Evolutionary conservation across 2,113 vertebrate genomes (phyloP), one percentile per base, ranked within the genome.

Genomic region (Motacilla tschutschensis): DNA sequence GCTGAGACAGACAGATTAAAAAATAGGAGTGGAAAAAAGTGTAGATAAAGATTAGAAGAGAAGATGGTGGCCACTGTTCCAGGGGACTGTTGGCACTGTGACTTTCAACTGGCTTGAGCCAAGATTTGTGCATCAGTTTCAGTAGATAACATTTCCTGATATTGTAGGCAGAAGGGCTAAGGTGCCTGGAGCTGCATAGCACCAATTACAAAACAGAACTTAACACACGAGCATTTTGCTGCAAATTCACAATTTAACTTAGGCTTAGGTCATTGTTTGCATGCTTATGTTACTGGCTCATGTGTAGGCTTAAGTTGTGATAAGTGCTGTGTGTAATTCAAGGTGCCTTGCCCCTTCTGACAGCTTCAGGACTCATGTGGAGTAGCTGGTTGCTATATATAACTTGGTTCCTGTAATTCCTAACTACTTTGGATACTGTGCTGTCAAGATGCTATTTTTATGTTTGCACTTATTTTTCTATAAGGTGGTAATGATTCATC

Each of bases 381-480:
- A 75, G 8, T 17, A 79, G 16, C 33, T 41, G 41, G 41, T 47
- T 79, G 15, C 79, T 85, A 29, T 74, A 59, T 87, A 78, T 74
- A 91, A 43, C 44, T 54, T 50, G 10, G 17, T 58, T 84, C 55
- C 8, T 62, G 59, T 83, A 79, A 88, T 76, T 81, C 33, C 51
- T 90, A 44, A 35, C 63, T 4, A 6, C 63, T 83, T 78, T 79
- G 63, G 43, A 40, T 46, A 25, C 38, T 3, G 2, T 65, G 47
- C n/a, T 79, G 11, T 69, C 66, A 81, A 84, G 40, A 28, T 65
- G 14, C 63, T 91, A 25, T 81, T 90, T 90, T 86, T 73, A 55
- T 14, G 20, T 82, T 69, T 15, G 1, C 63, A 12, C 28, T 47
- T 59, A 21, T 10, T 81, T 87, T 88, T 78, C 33, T 58, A 1